These are phyloP conservation scores for Hippocampus zosterae DNA, from an alignment of 2,113 vertebrate species.

Conservation along the genomic window DNA sequence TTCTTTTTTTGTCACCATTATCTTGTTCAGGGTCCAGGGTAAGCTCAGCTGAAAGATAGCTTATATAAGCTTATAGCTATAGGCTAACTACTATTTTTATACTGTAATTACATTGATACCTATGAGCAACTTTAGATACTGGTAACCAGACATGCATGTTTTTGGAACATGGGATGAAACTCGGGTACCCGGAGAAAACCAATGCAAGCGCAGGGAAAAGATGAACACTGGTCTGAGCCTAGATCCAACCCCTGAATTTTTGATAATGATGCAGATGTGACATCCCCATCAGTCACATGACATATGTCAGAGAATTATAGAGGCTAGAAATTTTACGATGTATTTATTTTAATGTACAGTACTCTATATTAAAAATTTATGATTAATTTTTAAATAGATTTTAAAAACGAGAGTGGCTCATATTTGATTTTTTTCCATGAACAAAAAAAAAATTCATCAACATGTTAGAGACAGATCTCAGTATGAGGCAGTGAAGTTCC, in stretches of 20 bases:
- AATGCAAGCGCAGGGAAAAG: neutral
- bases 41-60: neutral
- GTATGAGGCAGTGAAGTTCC: neutral
- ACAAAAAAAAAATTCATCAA: neutral
- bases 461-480: neutral
- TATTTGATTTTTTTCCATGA: neutral
- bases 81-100: neutral
- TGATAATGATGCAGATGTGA: neutral
- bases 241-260: neutral
- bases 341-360: neutral
- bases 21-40: neutral
- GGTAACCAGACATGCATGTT: neutral
- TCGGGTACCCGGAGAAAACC: neutral
- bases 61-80: too few relatives aligned
- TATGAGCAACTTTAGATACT: neutral
- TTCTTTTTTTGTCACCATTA: neutral
- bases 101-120: neutral
- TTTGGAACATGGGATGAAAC: neutral
- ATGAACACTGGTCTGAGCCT: neutral
- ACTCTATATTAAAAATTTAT: neutral
- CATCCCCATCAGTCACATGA: neutral
- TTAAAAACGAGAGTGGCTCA: neutral
- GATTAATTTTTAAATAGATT: neutral
- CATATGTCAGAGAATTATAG: neutral
- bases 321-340: neutral